These are phyloP conservation scores for Capitulum mitella DNA, from an alignment of 2,888 invertebrate species.

Conservation along the genomic window DNA sequence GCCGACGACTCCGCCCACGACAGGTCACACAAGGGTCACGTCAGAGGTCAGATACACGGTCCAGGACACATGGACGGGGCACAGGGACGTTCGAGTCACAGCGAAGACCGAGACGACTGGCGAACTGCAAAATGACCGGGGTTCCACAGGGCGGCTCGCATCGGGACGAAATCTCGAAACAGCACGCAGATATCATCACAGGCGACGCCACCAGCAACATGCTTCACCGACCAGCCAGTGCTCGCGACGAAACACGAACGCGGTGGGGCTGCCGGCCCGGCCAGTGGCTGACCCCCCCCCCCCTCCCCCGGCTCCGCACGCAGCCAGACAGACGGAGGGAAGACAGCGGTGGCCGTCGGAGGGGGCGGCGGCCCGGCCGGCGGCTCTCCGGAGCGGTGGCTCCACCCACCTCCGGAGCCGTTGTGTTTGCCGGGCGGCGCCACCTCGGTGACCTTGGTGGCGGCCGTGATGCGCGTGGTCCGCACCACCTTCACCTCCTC, in stretches of 20 bases:
- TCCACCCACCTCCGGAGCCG: constrained; percentile 42
- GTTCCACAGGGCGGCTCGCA: too few species aligned
- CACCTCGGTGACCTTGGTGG: constrained; percentile 19
- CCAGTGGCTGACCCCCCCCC: not conserved
- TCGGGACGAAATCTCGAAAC: too few species aligned
- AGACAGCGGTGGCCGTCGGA: not conserved
- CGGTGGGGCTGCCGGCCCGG: not conserved
- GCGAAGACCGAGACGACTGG: too few species aligned
- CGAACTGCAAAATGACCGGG: too few species aligned
- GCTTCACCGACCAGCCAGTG: not conserved
- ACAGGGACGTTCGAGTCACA: too few species aligned
- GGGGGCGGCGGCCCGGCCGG: too few species aligned
- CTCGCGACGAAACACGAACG: not conserved
- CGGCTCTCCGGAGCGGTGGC: too few species aligned
- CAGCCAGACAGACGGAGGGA: not conserved
- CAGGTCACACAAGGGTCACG: too few species aligned
- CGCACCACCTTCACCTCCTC: constrained; percentile 26
- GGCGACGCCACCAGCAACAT: not conserved
- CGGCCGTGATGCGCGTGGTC: constrained; percentile 26
- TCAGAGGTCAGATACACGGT: too few species aligned
- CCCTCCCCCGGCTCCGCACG: not conserved
- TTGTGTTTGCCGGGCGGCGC: constrained; percentile 25
- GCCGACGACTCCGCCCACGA: too few species aligned
- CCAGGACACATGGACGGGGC: too few species aligned
- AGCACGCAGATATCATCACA: too few species aligned